A percentile compares a stretch with the other conserved stretches of the same genome.
These are phyloP conservation scores for Ooceraea biroi DNA, from an alignment of 1,140 invertebrate species.

Conservation along the genomic window DNA sequence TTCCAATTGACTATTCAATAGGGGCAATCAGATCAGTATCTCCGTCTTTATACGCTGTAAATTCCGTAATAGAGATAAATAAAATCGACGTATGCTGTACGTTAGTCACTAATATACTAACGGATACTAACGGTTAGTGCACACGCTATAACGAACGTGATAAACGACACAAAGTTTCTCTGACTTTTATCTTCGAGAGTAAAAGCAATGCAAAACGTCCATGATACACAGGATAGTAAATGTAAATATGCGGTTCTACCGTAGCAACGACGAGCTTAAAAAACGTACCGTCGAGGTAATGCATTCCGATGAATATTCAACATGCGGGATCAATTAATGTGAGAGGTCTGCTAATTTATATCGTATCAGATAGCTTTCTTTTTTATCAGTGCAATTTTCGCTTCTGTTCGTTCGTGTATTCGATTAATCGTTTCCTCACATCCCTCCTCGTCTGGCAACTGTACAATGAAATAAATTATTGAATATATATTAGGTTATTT, in stretches of 20 bases:
- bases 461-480: conserved; percentile 21
- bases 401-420: background rate
- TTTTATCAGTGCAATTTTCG: conserved; percentile 15
- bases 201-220: conserved; percentile 10
- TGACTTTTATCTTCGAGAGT: conserved; percentile 27
- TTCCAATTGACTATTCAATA: background rate
- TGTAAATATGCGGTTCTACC: background rate
- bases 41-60: background rate
- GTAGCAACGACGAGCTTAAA: conserved; percentile 34
- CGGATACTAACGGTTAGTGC: too few relatives aligned
- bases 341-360: conserved; percentile 50
- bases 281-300: conserved; percentile 35
- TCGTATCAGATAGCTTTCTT: conserved; percentile 1
- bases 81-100: conserved; percentile 4
- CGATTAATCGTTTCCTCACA: background rate
- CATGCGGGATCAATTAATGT: conserved; percentile 39
- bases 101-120: too few relatives aligned
- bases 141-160: conserved; percentile 17
- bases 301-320: conserved; percentile 53
- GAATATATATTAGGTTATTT: background rate
- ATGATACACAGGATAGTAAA: background rate
- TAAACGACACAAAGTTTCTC: conserved; percentile 19
- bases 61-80: background rate
- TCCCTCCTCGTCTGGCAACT: background rate
- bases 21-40: conserved; percentile 21